These are phyloP conservation scores for Phalacrocorax pelagicus DNA, from an alignment of 2,113 vertebrate species.

Conservation along the genomic window DNA sequence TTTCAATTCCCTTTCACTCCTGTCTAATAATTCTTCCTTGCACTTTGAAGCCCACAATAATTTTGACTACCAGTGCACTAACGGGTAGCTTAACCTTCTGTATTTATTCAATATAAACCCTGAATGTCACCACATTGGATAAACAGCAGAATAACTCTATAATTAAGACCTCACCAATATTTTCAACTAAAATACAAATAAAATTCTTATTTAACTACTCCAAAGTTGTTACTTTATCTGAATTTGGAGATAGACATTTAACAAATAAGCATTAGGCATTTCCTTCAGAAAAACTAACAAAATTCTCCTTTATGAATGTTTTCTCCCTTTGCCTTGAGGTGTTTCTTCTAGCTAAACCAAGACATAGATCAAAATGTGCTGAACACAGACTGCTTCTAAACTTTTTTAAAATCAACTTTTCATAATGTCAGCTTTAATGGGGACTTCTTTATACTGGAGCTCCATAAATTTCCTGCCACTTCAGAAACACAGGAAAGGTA, in stretches of 20 bases:
- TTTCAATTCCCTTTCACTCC: background rate
- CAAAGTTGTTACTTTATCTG: background rate
- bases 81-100: background rate
- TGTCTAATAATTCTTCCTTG: background rate
- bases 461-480: background rate
- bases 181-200: background rate
- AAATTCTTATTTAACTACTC: background rate
- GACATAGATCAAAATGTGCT: background rate
- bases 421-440: background rate
- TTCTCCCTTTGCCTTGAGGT: background rate
- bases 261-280: background rate
- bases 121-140: background rate
- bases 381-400: background rate
- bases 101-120: background rate
- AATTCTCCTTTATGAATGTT: background rate
- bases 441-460: background rate
- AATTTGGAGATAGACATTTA: background rate
- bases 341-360: background rate
- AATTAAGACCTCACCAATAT: background rate
- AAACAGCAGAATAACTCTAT: background rate
- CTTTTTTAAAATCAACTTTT: background rate
- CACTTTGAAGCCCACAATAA: background rate
- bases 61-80: background rate
- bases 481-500: conserved; percentile 11
- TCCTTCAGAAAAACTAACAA: background rate